Base-by-base conservation (phyloP, 2,797 vertebrate genomes). In the Enteromius argenteus region DNA sequence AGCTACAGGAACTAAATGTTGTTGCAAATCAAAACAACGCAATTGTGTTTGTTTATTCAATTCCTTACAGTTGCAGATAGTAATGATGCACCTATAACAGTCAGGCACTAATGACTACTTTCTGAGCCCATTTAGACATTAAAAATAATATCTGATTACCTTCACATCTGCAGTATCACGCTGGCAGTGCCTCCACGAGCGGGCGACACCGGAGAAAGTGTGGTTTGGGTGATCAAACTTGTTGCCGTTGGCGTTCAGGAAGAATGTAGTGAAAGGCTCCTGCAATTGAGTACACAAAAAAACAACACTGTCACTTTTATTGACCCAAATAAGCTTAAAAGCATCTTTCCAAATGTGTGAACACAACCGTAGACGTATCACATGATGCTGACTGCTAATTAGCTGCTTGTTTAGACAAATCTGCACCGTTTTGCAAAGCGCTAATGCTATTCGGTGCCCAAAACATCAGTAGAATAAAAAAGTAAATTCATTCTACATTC, bases 211-310 rank as follows among this genome's bases (percentile, higher is more conserved):
- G 8, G 97, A 99, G 90, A 99, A 99, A 0, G 97, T 96, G 90
- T 96, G 95, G 58, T 99, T 97, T 32, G 98, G 97, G 75, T 99
- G 97, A 92, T 99, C 97, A 86, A 99, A 99, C 91, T 96, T 97
- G 84, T 98, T 97, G 87, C 96, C 95, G 92, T 97, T 98, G 66
- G 96, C 91, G 91, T 96, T 94, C 39, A 99, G 95, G 91, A 97
- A 97, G 89, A 97, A 97, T 0, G 97, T 98, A 88, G 98, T 98
- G 91, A 98, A 99, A n/a, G 98, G 97, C 77, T 99, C 98, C 98
- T 99, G 85, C 77, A 87, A 86, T 77, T 19, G 76, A 82, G 83
- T 7, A 81, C 4, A 81, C 30, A 27, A 85, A 39, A 86, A 19
- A 84, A 62, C 79, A 49, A 84, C 81, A 82, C 39, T 79, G 62